phyloP scores from a whole-genome alignment of 2,113 vertebrate genomes.

The Gymnobelideus leadbeateri region DNA sequence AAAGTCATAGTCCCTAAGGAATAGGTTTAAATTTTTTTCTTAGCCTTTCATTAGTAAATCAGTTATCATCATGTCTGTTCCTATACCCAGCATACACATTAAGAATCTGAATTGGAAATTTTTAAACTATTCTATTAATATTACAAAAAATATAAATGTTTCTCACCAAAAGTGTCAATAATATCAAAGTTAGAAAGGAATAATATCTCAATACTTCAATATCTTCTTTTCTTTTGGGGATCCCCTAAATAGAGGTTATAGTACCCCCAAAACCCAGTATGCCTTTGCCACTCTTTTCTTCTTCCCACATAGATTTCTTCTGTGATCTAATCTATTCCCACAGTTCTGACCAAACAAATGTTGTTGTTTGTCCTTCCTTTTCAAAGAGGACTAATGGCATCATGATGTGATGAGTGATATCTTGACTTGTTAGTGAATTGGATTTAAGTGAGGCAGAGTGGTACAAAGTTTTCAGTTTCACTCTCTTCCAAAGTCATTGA shows the following conservation, averaged over 20 bases:
- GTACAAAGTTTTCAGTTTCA: no score
- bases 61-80: background rate
- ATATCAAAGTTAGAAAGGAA: background rate
- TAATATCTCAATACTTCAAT: background rate
- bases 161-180: conserved; percentile 19
- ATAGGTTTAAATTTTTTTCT: background rate
- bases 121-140: background rate
- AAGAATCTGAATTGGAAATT: conserved; percentile 43
- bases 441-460: no score
- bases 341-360: background rate
- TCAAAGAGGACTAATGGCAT: no score
- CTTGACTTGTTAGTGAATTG: no score
- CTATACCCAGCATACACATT: background rate
- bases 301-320: background rate
- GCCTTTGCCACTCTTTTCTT: background rate
- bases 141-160: conserved; percentile 25
- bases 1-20: background rate
- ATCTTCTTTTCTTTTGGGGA: background rate
- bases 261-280: background rate
- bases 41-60: background rate
- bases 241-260: background rate
- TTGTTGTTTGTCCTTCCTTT: background rate
- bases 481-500: no score
- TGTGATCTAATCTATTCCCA: background rate
- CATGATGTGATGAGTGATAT: no score